A percentile compares a stretch with the other conserved stretches of the same genome.
Conservation (phyloP, 1,140 invertebrate genomes). For the Apocrypta bakeri region DNA sequence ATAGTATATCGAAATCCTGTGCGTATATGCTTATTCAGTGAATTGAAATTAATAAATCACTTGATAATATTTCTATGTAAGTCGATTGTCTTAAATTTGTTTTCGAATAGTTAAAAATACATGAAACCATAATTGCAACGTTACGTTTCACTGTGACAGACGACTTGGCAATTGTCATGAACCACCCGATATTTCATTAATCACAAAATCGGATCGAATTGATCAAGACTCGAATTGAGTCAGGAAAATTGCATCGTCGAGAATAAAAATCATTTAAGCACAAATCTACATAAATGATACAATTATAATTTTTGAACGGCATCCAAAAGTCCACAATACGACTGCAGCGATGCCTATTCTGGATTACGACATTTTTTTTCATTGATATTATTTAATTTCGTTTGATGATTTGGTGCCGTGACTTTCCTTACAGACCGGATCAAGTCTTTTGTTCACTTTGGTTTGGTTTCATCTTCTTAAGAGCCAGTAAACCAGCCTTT, state of each 20-base stretch:
- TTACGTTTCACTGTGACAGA: conserved; percentile 41
- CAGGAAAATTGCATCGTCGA: conserved; percentile 22
- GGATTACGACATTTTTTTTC: conserved; percentile 67
- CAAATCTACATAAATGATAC: conserved; percentile 18
- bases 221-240: background rate
- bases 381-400: conserved; percentile 55
- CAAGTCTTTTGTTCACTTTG: conserved; percentile 44
- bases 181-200: conserved; percentile 34
- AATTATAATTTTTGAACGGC: conserved; percentile 64
- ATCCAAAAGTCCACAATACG: conserved; percentile 77
- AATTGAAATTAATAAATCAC: conserved; percentile 2
- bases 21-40: background rate
- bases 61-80: background rate
- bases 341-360: conserved; percentile 76
- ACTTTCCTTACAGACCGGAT: conserved; percentile 57
- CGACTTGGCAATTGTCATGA: conserved; percentile 30
- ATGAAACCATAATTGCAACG: conserved; percentile 18
- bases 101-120: conserved; percentile 31
- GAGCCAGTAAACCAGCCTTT: conserved; percentile 39
- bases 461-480: conserved; percentile 50
- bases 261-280: conserved; percentile 27
- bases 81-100: conserved; percentile 29
- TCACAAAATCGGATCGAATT: conserved; percentile 29
- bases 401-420: conserved; percentile 45
- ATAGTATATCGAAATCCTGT: background rate